phyloP scores from a whole-genome alignment of 2,797 vertebrate genomes.

The Gymnoscopelus microlampas region DNA sequence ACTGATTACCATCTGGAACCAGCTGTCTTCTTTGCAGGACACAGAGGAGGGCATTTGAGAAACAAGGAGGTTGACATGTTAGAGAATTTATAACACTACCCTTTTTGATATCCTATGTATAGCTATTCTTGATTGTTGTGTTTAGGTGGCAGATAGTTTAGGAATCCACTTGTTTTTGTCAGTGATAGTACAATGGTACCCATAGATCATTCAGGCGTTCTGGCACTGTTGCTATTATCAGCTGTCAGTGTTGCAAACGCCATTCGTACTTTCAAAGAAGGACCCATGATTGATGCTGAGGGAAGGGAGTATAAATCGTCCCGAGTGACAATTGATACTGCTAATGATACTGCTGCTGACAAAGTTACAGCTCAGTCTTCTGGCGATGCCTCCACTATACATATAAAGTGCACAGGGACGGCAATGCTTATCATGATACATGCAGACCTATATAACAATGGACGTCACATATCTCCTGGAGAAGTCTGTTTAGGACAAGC shows the following conservation, averaged over 20 bases:
- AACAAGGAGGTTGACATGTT: background rate
- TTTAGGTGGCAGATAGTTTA: conserved; percentile 48
- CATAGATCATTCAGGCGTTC: too few relatives aligned
- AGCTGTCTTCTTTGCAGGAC: conserved; percentile 29
- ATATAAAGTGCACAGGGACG: conserved; percentile 35
- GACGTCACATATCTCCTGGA: conserved; percentile 9
- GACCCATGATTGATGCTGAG: too few relatives aligned
- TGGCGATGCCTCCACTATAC: background rate
- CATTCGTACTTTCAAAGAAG: too few relatives aligned
- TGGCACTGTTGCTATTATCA: too few relatives aligned
- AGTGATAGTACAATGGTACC: too few relatives aligned
- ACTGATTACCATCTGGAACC: conserved; percentile 19
- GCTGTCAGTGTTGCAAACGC: too few relatives aligned
- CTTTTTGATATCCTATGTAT: background rate
- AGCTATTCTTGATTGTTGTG: background rate
- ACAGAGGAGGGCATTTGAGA: background rate
- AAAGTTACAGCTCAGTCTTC: fast-evolving
- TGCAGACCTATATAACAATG: conserved; percentile 37
- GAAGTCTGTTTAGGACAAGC: conserved; percentile 51
- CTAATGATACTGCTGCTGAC: background rate
- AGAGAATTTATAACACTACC: background rate
- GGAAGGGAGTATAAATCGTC: too few relatives aligned
- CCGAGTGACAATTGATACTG: background rate
- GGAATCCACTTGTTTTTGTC: too few relatives aligned
- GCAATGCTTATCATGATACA: conserved; percentile 53